Percentiles rank a stretch among this genome's conserved stretches.
Evolutionary conservation across 2,888 invertebrate species (phyloP).

Genomic region (Cybosia mesomella): DNA sequence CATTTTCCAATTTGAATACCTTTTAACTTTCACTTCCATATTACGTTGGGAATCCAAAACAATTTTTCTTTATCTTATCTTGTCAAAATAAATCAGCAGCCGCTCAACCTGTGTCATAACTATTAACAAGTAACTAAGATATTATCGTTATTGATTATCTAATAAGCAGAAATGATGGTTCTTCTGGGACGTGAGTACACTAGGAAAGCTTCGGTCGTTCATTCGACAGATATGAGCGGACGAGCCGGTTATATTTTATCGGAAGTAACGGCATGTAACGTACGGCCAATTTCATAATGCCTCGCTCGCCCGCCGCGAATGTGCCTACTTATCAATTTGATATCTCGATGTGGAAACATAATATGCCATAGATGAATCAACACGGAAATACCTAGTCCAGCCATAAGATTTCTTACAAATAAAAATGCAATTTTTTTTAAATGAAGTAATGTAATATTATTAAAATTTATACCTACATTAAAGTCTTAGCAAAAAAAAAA

Average conservation of each 20-base stretch:
- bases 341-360: conserved; percentile 84
- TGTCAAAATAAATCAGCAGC: conserved; percentile 43
- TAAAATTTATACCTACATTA: no score
- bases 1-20: conserved; percentile 46
- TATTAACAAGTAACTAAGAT: conserved; percentile 41
- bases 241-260: conserved; percentile 85
- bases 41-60: conserved; percentile 40
- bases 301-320: conserved; percentile 72
- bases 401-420: no score
- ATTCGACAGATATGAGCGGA: conserved; percentile 84
- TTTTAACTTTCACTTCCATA: conserved; percentile 45
- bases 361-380: conserved; percentile 74
- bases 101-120: conserved; percentile 48
- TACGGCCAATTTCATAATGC: conserved; percentile 88
- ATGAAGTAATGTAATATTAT: no score
- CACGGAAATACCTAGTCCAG: no score
- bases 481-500: no score
- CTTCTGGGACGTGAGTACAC: conserved; percentile 72
- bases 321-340: conserved; percentile 86
- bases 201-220: conserved; percentile 62
- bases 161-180: conserved; percentile 73
- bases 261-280: conserved; percentile 85
- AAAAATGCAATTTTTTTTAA: no score
- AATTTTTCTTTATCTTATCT: conserved; percentile 48
- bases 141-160: conserved; percentile 67